Evolutionary conservation across 2,888 invertebrate genomes (phyloP), one percentile per base, ranked within the genome.

Genomic region (Herminia tarsipennalis): DNA sequence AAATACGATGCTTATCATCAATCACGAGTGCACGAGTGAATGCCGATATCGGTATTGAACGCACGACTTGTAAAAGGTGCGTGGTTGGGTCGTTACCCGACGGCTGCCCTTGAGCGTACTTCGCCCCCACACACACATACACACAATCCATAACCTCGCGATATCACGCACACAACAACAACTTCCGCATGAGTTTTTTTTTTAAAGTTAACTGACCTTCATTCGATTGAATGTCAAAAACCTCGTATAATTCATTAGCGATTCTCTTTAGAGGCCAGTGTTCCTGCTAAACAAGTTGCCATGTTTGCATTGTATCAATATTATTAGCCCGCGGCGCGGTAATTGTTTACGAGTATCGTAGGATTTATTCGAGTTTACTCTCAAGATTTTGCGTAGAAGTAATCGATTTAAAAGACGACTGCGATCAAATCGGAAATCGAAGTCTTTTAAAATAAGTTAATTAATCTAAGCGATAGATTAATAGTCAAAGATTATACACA

Each of bases 61-160:
- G 60, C 63, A 56, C 58, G 62, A 49, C 37, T 71, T 68, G 70
- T 61, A 48, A 66, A 64, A 72, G 72, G 70, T 74, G 68, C 67
- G 70, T 65, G 72, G 71, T 58, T 76, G 80, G 88, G 86, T 88
- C 87, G 77, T 83, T 83, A 83, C 70, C 85, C 88, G 77, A 54
- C 67, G 74, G 64, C 66, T 86, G 87, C 83, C 88, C 88, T 89
- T 88, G 88, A 86, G 81, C 79, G 86, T 80, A 77, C 84, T 80
- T 83, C 84, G 86, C 84, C 81, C 85, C 73, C 78, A 62, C 73
- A 65, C 72, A 61, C 66, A 67, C 58, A 54, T 54, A 51, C 38
- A 47, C 43, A 30, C 45, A 33, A 20, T 30, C 27, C 4, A 56
- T 17, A 58, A 25, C 39, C 53, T 54, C 39, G 41, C 47, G 33